Conservation (phyloP, 2,113 vertebrate genomes). For the Zosterops borbonicus region DNA sequence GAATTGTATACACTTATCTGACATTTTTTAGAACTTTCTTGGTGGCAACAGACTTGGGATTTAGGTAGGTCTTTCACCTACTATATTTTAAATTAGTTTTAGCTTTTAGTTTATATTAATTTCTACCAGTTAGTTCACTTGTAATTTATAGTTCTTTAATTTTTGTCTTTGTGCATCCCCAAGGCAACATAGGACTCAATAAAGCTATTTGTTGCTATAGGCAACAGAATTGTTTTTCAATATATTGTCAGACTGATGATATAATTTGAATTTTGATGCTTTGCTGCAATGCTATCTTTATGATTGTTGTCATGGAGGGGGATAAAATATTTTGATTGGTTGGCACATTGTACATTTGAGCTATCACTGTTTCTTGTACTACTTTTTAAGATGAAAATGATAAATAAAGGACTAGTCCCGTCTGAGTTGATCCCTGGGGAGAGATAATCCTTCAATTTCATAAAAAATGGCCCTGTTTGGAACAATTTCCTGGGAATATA, state of each 20-base stretch:
- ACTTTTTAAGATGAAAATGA: background rate
- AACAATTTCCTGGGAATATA: background rate
- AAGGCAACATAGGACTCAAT: background rate
- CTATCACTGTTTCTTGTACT: background rate
- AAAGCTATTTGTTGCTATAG: conserved; percentile 27
- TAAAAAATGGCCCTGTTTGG: background rate
- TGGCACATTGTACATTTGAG: background rate
- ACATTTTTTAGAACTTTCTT: background rate
- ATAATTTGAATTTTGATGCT: conserved; percentile 29
- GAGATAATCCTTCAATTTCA: background rate
- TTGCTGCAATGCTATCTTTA: background rate
- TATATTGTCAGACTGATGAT: conserved; percentile 1
- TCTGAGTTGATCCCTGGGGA: background rate
- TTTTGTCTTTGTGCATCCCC: background rate
- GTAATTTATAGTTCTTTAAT: conserved; percentile 5
- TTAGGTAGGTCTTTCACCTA: background rate
- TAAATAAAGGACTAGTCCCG: background rate
- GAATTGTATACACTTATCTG: background rate
- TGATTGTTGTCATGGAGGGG: conserved; percentile 14
- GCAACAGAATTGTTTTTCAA: conserved; percentile 18
- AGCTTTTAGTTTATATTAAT: background rate
- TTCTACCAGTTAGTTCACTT: background rate
- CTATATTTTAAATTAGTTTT: background rate
- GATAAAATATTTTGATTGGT: conserved; percentile 52
- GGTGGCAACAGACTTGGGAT: background rate